Evolutionary conservation across 2,797 vertebrate genomes (phyloP).

Genomic region (Emys orbicularis): DNA sequence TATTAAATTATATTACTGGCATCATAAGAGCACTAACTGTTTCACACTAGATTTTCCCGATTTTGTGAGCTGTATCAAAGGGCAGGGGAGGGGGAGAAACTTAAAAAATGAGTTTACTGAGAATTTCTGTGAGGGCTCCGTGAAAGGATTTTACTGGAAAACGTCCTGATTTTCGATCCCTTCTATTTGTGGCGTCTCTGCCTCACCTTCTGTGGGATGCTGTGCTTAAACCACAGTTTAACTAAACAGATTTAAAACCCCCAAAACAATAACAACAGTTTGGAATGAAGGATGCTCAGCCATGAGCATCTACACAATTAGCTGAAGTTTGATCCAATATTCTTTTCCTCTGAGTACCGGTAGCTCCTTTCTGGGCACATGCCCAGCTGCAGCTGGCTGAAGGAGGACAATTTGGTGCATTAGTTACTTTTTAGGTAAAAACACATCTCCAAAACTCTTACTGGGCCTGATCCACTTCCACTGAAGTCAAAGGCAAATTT

Average conservation of each 20-base stretch:
- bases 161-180: not conserved
- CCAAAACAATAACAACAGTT: not conserved
- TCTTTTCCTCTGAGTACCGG: not conserved
- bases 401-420: not conserved
- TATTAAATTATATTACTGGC: constrained; percentile 14
- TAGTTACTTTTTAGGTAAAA: not conserved
- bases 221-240: not conserved
- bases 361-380: not conserved
- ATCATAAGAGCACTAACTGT: not conserved
- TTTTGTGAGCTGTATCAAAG: constrained; percentile 5
- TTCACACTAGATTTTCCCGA: constrained; percentile 26
- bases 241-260: not conserved
- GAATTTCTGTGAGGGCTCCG: not conserved
- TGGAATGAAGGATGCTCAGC: not conserved
- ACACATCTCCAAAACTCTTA: not conserved
- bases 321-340: not conserved
- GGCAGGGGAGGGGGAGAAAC: not conserved
- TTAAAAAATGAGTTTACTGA: not conserved
- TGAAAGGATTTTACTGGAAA: not conserved
- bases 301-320: no score
- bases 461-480: not conserved
- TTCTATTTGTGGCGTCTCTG: not conserved
- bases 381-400: not conserved
- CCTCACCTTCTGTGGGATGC: not conserved
- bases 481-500: not conserved